Conservation (phyloP, 2,888 invertebrate genomes). For the Frankliniella intonsa region DNA sequence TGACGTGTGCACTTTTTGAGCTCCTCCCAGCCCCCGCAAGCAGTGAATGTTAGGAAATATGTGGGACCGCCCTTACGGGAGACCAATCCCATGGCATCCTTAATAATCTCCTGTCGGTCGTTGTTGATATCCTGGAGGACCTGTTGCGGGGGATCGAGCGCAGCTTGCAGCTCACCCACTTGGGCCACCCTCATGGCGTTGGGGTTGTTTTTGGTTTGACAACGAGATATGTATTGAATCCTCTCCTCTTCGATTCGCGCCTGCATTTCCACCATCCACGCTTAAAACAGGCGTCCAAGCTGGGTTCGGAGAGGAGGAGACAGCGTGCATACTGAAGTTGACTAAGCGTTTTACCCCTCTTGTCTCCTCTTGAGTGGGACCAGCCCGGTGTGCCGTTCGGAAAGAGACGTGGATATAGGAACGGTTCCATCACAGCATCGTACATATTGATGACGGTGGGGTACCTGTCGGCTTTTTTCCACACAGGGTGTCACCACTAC, state of each 20-base stretch:
- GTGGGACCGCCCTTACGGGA: slow-evolving; percentile 33
- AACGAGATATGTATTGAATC: slow-evolving; percentile 27
- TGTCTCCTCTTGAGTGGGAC: not conserved
- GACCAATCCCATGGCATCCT: slow-evolving; percentile 33
- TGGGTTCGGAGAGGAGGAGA: slow-evolving; percentile 31
- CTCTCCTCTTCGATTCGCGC: slow-evolving; percentile 31
- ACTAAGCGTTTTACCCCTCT: slow-evolving; percentile 17
- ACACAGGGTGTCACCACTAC: slow-evolving; percentile 17
- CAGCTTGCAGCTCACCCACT: not conserved
- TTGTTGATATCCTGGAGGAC: not conserved
- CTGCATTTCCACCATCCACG: slow-evolving; percentile 32
- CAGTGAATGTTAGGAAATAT: slow-evolving; percentile 33
- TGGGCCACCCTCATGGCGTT: slow-evolving; percentile 1
- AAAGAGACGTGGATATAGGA: slow-evolving; percentile 33
- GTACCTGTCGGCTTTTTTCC: slow-evolving; percentile 25
- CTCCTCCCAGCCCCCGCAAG: slow-evolving; percentile 31
- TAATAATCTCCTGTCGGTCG: not conserved
- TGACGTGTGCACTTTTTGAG: not conserved
- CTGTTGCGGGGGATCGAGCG: too few relatives aligned
- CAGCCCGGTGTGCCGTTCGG: slow-evolving; percentile 31
- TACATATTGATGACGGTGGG: slow-evolving; percentile 26
- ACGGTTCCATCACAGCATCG: slow-evolving; percentile 31
- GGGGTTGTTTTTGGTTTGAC: not conserved
- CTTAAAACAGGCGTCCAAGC: slow-evolving; percentile 33
- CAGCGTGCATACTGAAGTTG: slow-evolving; percentile 29